Evolutionary conservation across 2,888 invertebrate species (phyloP), one percentile per base, ranked within the genome.

Genomic region (Phanerotoma sp.): DNA sequence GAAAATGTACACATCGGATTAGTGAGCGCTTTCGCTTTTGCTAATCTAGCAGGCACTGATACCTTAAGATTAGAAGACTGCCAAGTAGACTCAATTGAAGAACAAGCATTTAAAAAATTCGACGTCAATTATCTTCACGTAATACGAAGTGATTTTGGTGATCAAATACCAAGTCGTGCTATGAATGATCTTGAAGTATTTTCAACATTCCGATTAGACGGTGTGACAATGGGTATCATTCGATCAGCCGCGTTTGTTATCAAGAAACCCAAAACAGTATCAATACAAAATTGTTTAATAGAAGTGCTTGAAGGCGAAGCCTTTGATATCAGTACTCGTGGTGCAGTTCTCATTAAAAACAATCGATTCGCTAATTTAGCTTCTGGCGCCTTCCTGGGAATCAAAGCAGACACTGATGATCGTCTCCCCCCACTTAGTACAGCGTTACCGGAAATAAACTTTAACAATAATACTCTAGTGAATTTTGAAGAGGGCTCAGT

Each of bases 61-160:
- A 82, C 80, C 47, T 80, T 91, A 54, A 83, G 83, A 61, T 78
- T 92, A 60, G 80, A 79, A 28, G 81, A 86, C 64, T 85, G 86
- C 53, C 72, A 73, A 3, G 80, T 88, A 40, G 79, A 82, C 37
- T 81, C 79, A 45, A 81, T 90, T 42, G 86, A 87, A 62, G 82
- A 82, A 35, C 85, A 91, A 77, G 84, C 89, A 3, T 90, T 92
- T 68, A 92, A 91, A 69, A 89, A 89, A 76, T 89, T 92, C 69
- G 83, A 85, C 21, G 84, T 87, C 0, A 81, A 83, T 30, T 83
- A 83, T 62, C 81, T 92, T 60, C 79, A 83, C 61, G 75, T 92
- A 47, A 80, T 81, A 37, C 85, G 86, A 4, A 84, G 87, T 18
- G 77, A 70, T 10, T 82, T 89, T 42, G 77, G 79, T 22, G 79